phyloP scores from a whole-genome alignment of 2,113 vertebrate species.

The Manacus vitellinus region DNA sequence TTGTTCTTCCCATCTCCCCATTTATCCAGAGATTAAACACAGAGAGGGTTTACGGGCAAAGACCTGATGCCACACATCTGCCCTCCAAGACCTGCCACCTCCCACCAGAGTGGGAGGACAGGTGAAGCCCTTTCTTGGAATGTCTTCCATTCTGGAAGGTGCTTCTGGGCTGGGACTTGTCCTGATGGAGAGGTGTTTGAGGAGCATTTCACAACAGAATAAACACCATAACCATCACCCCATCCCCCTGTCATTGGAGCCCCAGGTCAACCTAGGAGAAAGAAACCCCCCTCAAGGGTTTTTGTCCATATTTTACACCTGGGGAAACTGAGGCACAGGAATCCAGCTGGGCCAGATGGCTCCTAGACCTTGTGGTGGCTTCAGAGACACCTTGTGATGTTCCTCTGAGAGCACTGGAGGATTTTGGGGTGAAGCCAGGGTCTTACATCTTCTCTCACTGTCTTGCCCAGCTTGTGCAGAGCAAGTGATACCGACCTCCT shows the following conservation, averaged over 20 bases:
- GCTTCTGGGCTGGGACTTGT: neutral
- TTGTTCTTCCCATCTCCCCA: neutral
- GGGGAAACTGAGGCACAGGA: neutral
- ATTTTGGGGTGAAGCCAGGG: neutral
- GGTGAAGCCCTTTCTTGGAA: neutral
- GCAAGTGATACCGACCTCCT: fast-evolving
- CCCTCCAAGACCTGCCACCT: neutral
- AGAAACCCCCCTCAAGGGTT: neutral
- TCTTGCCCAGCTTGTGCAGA: neutral
- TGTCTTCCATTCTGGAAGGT: neutral
- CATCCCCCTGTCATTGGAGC: neutral
- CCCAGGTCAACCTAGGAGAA: neutral
- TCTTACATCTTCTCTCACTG: neutral
- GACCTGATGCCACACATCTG: neutral
- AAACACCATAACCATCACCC: fast-evolving
- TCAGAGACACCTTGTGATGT: too few species aligned
- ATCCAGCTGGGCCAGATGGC: neutral
- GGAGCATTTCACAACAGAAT: neutral
- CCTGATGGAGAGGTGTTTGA: neutral
- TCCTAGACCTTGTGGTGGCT: neutral
- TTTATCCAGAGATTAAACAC: neutral
- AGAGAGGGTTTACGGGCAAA: neutral
- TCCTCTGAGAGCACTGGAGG: neutral
- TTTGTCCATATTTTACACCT: neutral
- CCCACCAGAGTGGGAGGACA: neutral